phyloP scores from a whole-genome alignment of 2,113 vertebrate species.

The Menura novaehollandiae region DNA sequence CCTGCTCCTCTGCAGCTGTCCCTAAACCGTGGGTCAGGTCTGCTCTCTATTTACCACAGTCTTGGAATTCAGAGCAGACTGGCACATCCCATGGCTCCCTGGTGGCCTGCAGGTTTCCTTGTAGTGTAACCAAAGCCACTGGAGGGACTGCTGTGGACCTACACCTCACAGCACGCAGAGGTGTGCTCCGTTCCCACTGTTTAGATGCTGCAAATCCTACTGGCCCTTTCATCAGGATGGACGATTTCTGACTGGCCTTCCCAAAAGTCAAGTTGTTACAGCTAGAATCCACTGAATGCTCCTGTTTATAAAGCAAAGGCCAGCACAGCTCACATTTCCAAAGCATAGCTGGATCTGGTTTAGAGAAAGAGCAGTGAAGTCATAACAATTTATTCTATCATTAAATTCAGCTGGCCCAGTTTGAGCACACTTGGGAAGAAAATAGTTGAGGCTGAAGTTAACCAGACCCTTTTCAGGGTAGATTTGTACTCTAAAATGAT shows the following conservation, averaged over 20 bases:
- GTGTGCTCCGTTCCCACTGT: neutral
- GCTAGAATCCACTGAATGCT: neutral
- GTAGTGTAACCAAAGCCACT: neutral
- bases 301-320: neutral
- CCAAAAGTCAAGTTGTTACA: neutral
- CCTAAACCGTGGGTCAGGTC: neutral
- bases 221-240: neutral
- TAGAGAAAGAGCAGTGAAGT: neutral
- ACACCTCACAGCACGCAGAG: neutral
- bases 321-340: neutral
- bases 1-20: neutral
- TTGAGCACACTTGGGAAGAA: neutral
- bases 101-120: neutral
- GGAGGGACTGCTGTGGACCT: neutral
- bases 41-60: neutral
- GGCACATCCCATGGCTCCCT: neutral
- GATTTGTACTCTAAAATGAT: neutral
- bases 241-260: neutral
- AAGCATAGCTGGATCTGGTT: neutral
- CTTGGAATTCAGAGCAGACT: accelerated
- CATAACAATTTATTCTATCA: neutral
- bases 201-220: neutral
- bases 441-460: constrained; percentile 16
- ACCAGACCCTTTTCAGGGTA: neutral
- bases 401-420: neutral